Evolutionary conservation across 2,113 vertebrate genomes (phyloP).

Genomic region (Leucoraja erinaceus): DNA sequence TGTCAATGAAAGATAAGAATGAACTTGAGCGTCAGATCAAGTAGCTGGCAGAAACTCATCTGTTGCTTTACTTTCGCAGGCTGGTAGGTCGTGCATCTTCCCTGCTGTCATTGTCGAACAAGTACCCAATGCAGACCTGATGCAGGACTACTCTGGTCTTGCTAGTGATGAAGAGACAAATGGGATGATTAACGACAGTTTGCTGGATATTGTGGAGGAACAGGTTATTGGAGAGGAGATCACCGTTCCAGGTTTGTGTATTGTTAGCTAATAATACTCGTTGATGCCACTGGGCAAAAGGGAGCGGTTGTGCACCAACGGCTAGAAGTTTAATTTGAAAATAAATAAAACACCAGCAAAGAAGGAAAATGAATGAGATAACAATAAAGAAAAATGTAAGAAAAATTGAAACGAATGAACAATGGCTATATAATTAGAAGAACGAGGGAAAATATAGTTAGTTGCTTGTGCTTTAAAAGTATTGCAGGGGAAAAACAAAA

Average conservation of each 20-base stretch:
- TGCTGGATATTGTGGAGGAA: slow-evolving; percentile 66
- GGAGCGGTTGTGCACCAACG: neutral
- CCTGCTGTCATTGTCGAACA: slow-evolving; percentile 89
- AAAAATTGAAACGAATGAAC: neutral
- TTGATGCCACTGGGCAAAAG: neutral
- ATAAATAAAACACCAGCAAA: neutral
- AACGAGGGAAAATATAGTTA: neutral
- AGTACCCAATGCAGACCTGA: slow-evolving; percentile 75
- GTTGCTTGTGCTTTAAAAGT: neutral
- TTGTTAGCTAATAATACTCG: neutral
- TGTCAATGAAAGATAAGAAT: neutral
- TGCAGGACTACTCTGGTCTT: slow-evolving; percentile 74
- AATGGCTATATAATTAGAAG: no score
- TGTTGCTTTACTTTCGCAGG: slow-evolving; percentile 51
- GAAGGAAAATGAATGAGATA: neutral
- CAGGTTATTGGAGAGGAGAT: slow-evolving; percentile 68
- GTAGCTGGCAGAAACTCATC: neutral
- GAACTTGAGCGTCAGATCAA: neutral
- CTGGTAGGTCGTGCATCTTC: slow-evolving; percentile 72
- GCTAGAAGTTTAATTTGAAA: neutral
- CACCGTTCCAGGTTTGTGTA: slow-evolving; percentile 63
- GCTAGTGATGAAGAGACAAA: slow-evolving; percentile 68
- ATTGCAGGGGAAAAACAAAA: neutral
- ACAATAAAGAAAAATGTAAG: neutral
- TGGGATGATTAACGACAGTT: slow-evolving; percentile 68